Percentiles rank a stretch among this genome's conserved stretches.
These are phyloP conservation scores for Columbina picui DNA, from an alignment of 2,113 vertebrate species.

Conservation along the genomic window DNA sequence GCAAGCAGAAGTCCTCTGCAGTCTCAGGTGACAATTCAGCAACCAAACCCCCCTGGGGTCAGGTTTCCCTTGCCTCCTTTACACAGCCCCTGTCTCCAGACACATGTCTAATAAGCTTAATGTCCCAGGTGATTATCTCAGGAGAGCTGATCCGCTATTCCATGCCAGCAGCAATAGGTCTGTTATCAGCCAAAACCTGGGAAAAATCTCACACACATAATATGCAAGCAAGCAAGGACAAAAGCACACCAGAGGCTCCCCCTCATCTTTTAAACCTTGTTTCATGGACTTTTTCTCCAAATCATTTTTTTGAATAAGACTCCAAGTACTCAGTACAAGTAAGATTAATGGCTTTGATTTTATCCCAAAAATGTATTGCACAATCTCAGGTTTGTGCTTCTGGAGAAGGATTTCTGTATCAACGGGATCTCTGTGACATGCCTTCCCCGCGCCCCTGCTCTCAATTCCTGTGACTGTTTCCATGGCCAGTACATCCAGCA, in stretches of 20 bases:
- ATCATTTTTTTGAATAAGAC: background rate
- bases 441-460: background rate
- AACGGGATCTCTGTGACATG: background rate
- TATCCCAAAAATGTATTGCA: background rate
- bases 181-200: background rate
- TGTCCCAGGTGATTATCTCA: background rate
- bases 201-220: background rate
- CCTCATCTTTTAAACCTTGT: background rate
- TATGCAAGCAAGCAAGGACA: background rate
- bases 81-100: background rate
- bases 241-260: background rate
- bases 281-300: background rate
- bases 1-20: background rate
- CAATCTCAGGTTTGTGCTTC: background rate
- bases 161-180: background rate
- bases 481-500: background rate
- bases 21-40: background rate
- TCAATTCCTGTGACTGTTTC: background rate
- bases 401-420: background rate
- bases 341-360: background rate
- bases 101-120: background rate
- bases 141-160: background rate
- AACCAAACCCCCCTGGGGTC: background rate
- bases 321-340: background rate
- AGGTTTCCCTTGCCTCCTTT: background rate